Percentiles rank a stretch among this genome's conserved stretches.
Evolutionary conservation across 1,140 invertebrate genomes (phyloP).

Genomic region (Bacillus rossius): DNA sequence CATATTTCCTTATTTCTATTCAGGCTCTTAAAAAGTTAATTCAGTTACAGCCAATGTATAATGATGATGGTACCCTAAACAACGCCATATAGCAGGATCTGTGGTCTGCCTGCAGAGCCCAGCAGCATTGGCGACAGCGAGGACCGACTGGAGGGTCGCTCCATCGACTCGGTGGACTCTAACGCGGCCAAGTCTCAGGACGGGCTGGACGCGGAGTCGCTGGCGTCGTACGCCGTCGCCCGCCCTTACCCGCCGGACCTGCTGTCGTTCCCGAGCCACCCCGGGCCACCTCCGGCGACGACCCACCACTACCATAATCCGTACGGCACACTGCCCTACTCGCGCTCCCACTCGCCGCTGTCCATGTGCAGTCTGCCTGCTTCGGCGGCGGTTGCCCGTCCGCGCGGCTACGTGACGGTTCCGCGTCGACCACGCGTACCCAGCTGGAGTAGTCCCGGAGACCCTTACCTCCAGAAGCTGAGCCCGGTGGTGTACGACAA

Average conservation of each 20-base stretch:
- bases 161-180: constrained; percentile 9
- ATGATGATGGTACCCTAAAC: no score
- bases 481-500: constrained; percentile 67
- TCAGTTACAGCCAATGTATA: no score
- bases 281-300: constrained; percentile 49
- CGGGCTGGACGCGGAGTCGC: neutral
- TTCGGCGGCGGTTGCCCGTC: constrained; percentile 50
- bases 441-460: constrained; percentile 64
- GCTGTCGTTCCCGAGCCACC: constrained; percentile 65
- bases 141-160: constrained; percentile 8
- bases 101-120: neutral
- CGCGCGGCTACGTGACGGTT: constrained; percentile 77
- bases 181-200: constrained; percentile 5
- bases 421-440: constrained; percentile 73
- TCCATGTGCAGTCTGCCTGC: constrained; percentile 38
- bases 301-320: constrained; percentile 45
- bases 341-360: constrained; percentile 66
- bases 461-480: constrained; percentile 41
- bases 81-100: no score
- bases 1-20: no score
- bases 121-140: constrained; percentile 10
- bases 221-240: constrained; percentile 9
- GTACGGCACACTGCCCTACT: constrained; percentile 64
- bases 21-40: no score
- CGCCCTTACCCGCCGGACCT: constrained; percentile 69